phyloP scores from a whole-genome alignment of 2,113 vertebrate species.

The Agelaius tricolor region DNA sequence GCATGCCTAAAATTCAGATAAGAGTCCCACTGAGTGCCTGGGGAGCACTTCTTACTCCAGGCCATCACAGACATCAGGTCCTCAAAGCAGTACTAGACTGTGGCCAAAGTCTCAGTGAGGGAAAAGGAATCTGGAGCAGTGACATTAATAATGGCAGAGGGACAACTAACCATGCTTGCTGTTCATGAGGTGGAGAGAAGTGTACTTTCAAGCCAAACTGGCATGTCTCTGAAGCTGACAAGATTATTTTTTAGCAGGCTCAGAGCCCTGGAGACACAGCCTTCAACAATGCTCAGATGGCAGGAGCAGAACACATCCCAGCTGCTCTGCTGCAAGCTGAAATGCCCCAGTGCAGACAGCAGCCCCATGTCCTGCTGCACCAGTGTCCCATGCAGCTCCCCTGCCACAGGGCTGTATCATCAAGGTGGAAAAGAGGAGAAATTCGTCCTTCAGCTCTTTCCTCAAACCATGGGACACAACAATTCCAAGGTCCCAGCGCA shows the following conservation, averaged over 20 bases:
- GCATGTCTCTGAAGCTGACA: neutral
- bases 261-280: neutral
- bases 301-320: neutral
- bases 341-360: neutral
- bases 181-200: rapidly evolving
- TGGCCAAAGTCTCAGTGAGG: neutral
- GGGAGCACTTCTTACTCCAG: neutral
- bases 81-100: neutral
- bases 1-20: neutral
- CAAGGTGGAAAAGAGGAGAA: neutral
- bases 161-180: neutral
- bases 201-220: neutral
- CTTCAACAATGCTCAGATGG: neutral
- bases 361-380: neutral
- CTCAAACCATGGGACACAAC: neutral
- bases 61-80: neutral
- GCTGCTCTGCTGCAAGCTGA: neutral
- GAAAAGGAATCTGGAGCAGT: neutral
- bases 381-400: neutral
- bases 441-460: neutral
- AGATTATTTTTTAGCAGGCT: neutral
- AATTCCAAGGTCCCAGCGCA: neutral
- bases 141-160: neutral
- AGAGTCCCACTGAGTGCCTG: neutral
- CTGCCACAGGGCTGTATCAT: rapidly evolving